These are phyloP conservation scores for Baronia brevicornis DNA, from an alignment of 2,888 invertebrate species.

Conservation along the genomic window DNA sequence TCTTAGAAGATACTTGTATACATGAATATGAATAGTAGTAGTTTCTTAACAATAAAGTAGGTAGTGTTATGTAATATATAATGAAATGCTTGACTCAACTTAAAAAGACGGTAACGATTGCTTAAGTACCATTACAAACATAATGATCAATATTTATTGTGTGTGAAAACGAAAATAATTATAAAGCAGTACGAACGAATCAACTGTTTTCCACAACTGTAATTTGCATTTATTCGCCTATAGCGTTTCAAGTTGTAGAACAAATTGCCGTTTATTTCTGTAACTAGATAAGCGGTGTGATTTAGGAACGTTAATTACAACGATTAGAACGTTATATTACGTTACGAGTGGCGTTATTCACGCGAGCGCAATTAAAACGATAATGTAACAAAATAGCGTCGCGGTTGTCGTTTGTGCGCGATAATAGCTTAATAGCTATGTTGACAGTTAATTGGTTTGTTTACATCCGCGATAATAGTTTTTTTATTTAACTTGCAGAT, in stretches of 20 bases:
- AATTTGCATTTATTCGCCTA: constrained; percentile 8
- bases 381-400: constrained; percentile 25
- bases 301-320: constrained; percentile 35
- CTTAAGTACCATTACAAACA: too few relatives aligned
- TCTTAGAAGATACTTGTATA: too few relatives aligned
- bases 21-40: too few relatives aligned
- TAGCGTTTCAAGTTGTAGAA: constrained; percentile 22
- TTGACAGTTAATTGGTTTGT: constrained; percentile 20
- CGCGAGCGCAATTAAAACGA: constrained; percentile 36
- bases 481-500: too few relatives aligned
- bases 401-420: constrained; percentile 16
- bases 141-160: constrained; percentile 4
- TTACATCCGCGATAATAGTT: too few relatives aligned
- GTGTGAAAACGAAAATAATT: constrained; percentile 6
- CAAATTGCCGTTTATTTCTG: constrained; percentile 30
- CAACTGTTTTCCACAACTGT: constrained; percentile 2
- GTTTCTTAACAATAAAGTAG: too few relatives aligned
- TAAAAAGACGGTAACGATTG: too few relatives aligned
- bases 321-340: constrained; percentile 30
- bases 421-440: constrained; percentile 22
- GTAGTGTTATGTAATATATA: too few relatives aligned
- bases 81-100: too few relatives aligned
- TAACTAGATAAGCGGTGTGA: constrained; percentile 32
- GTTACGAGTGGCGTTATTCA: constrained; percentile 30
- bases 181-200: neutral